Base-by-base conservation (phyloP, 1,140 invertebrate genomes). In the Habropoda laboriosa region DNA sequence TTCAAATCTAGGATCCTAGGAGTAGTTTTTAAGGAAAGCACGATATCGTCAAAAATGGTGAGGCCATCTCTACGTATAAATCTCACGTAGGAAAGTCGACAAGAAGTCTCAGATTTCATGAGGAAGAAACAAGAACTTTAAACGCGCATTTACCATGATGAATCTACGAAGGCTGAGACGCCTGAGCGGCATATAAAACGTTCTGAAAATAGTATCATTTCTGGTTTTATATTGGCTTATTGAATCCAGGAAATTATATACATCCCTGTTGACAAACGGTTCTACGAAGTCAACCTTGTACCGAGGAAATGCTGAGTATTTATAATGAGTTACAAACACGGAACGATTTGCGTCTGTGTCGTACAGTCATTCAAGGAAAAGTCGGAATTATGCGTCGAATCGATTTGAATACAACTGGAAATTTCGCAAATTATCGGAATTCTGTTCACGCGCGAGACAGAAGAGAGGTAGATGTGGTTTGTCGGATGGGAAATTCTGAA, bases 31-130 rank as follows among this genome's bases (percentile, higher is more conserved):
- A 8, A 32, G 27, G 27, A 66, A 42, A 12, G 21, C n/a, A 55
- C 61, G 60, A 75, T 75, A 75, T 66, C 27, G 42, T 75, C 47
- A 16, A 35, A 66, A 38, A 66, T 24, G 47, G 38, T 24, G 47
- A 66, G 38, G 47, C 21, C 60, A 66, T 30, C 72, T 66, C 60
- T 55, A 55, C 74, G 38, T 68, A 68, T 77, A 70, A 49, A 77
- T 77, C 64, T 70, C 64, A 47, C 74, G 53, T 70, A 70, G 40
- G 3, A 38, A 70, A 58, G n/a, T 47, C 51, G 74, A 77, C 74
- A 49, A 68, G 74, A 76, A 77, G 64, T 58, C 27, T 77, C 74
- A 27, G 64, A 58, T 77, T 70, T 68, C 64, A 77, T 16, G 30
- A 58, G 42, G 16, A 57, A 58, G 61, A 40, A 66, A 76, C 61